Base-by-base conservation (phyloP, 1,140 invertebrate genomes). In the Sminthurinus signatus region DNA sequence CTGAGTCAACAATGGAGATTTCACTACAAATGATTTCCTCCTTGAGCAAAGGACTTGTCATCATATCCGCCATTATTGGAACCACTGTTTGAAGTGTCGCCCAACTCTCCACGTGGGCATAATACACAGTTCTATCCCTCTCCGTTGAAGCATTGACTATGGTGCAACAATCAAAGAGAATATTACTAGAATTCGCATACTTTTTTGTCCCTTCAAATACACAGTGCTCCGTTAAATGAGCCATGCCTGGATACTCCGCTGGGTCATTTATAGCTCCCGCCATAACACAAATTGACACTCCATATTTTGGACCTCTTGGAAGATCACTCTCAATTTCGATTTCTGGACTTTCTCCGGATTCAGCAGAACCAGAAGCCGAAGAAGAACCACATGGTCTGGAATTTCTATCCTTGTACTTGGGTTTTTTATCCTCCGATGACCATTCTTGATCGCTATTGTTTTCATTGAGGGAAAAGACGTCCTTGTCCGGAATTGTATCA, bases 261-360 rank as follows among this genome's bases (percentile, higher is more conserved):
- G 62, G 62, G 29, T 63, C 62, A n/a, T 63, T 25, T 21, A 58
- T 28, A 3, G 23, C 28, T 8, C 62, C 62, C 1, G 54, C 51
- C 19, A n/a, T 57, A 1, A 62, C 50, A 42, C 48, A 52, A 25
- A 31, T 28, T 29, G 44, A 59, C 36, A 42, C 44, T 27, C 25
- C 36, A 21, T 36, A 32, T 36, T 36, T 5, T 2, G 28, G 28
- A 28, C 12, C 36, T 27, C 27, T 36, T 28, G 5, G 10, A 17
- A 3, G 28, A 27, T 32, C 43, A 17, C 1, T 19, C 3, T 2
- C 15, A 10, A 17, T 14, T 25, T 29, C 14, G 8, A 19, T 5
- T 28, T 5, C 14, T 14, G 2, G 5, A 8, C 50, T 4, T 52
- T 25, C 25, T 52, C 50, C 14, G 3, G 19, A 27, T 28, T 52